Conservation (phyloP, 2,113 vertebrate species). For the Proteles cristata region DNA sequence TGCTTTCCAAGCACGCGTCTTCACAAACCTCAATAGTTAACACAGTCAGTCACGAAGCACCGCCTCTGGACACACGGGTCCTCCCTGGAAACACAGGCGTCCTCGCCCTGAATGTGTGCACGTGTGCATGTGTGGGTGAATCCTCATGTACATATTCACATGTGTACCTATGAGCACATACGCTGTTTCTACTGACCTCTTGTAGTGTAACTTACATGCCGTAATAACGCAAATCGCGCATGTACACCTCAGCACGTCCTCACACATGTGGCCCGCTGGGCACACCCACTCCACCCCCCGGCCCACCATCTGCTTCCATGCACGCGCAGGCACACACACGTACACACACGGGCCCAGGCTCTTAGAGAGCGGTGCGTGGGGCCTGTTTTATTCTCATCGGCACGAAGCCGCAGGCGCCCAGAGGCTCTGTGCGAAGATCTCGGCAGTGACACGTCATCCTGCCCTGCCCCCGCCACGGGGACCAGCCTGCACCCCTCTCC, state of each 20-base stretch:
- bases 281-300: not conserved
- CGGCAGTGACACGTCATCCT: not conserved
- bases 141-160: too few relatives aligned
- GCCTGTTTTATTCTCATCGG: fast-evolving
- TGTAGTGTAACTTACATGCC: not conserved
- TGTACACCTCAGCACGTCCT: not conserved
- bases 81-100: not conserved
- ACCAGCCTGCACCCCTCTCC: not conserved
- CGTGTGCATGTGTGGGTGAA: fast-evolving
- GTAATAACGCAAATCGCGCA: not conserved
- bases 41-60: fast-evolving
- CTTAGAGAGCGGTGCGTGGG: fast-evolving
- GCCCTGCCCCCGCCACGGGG: fast-evolving
- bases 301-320: too few relatives aligned
- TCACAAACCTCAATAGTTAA: not conserved
- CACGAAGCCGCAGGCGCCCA: fast-evolving
- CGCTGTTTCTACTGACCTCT: not conserved
- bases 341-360: not conserved
- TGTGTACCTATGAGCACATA: fast-evolving
- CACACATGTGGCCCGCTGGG: not conserved
- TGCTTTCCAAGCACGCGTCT: fast-evolving
- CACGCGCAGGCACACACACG: not conserved
- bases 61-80: not conserved
- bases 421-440: not conserved
- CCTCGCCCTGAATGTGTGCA: not conserved